These are phyloP conservation scores for Physeter macrocephalus DNA, from an alignment of 2,113 vertebrate genomes.

Conservation along the genomic window DNA sequence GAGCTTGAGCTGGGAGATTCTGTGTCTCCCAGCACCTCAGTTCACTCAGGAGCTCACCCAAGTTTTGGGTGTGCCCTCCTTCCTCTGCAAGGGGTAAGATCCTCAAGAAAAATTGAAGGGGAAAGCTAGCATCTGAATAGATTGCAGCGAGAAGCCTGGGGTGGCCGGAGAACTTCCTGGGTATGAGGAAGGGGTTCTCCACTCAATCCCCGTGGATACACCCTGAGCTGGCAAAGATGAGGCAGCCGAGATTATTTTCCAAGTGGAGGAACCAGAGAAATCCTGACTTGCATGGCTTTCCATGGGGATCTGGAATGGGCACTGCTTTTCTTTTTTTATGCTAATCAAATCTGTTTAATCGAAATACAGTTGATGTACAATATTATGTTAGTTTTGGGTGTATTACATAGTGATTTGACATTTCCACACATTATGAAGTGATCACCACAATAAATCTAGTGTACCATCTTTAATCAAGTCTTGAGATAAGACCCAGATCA, in stretches of 20 bases:
- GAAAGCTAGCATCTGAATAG: neutral
- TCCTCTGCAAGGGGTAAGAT: neutral
- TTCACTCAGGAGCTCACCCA: accelerated
- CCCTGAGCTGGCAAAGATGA: no score
- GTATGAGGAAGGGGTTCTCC: accelerated
- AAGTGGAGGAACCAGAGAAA: neutral
- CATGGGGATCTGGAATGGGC: accelerated
- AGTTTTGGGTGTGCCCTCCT: accelerated
- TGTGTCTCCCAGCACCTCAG: neutral
- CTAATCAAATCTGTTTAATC: neutral
- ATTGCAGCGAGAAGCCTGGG: accelerated
- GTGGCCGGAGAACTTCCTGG: accelerated
- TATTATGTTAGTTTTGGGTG: neutral
- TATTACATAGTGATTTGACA: neutral
- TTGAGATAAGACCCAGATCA: neutral
- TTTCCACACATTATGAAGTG: neutral
- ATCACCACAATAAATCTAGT: neutral
- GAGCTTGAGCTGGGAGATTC: no score
- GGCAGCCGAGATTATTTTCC: neutral
- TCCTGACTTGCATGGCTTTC: accelerated
- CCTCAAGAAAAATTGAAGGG: neutral
- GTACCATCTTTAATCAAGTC: neutral
- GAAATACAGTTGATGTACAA: neutral
- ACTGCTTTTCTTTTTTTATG: neutral
- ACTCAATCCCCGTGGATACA: accelerated